Conservation (phyloP, 2,888 invertebrate species). For the Anarsia innoxiella region DNA sequence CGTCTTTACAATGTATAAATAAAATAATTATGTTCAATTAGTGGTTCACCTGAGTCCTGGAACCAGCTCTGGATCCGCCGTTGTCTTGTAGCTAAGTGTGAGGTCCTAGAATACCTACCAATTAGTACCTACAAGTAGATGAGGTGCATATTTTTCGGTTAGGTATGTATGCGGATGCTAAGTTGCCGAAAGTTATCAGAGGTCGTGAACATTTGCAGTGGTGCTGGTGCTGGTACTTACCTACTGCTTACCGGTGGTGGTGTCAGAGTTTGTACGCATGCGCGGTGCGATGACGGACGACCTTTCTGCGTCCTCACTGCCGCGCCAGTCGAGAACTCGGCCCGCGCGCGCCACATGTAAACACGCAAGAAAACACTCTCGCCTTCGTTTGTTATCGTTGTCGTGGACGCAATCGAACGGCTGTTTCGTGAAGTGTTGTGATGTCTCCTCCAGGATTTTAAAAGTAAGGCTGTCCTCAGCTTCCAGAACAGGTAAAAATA, state of each 20-base stretch:
- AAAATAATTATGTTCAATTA: too few species aligned
- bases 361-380: conserved; percentile 45
- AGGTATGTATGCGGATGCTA: too few species aligned
- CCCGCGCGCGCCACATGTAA: conserved; percentile 51
- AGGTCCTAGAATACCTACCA: too few species aligned
- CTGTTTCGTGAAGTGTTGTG: conserved; percentile 41
- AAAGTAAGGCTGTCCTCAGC: conserved; percentile 5
- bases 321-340: conserved; percentile 49
- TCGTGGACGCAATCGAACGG: conserved; percentile 16
- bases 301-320: conserved; percentile 62
- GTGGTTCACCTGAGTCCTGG: too few species aligned
- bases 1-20: too few species aligned
- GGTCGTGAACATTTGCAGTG: conserved; percentile 40
- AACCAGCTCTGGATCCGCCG: too few species aligned
- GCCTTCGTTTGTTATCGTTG: conserved; percentile 31
- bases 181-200: conserved; percentile 35
- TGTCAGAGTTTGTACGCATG: conserved; percentile 51
- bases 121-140: too few species aligned
- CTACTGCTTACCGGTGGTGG: too few species aligned
- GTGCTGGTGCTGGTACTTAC: conserved; percentile 25
- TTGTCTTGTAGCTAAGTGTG: conserved; percentile 8
- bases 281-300: conserved; percentile 51
- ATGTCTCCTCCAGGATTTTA: conserved; percentile 29
- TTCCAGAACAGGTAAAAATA: too few species aligned
- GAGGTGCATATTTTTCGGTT: too few species aligned